Base-by-base conservation (phyloP, 2,113 vertebrate species). In the Lontra canadensis region DNA sequence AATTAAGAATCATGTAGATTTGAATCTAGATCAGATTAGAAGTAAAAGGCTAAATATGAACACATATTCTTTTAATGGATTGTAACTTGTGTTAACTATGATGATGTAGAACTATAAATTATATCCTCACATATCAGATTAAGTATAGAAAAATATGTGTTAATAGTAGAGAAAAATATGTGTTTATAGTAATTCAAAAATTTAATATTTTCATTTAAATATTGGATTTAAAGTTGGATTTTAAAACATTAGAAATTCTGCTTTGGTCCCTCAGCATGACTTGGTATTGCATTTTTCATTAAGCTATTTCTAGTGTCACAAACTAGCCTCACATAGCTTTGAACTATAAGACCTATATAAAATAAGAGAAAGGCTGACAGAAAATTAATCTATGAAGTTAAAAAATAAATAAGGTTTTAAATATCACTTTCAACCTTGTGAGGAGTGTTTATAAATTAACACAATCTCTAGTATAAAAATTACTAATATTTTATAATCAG, bases 401-500 rank as follows among this genome's bases (percentile, higher is more conserved):
- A 83, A 97, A 87, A 87, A 20, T 20, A 87, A 87, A 15, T 20
- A 34, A 90, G 9, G 3, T 61, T 88, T 57, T 67, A 65, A 94
- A 61, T 81, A 17, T 61, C 42, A 87, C 63, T 92, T 9, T 71
- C 44, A 49, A 73, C 6, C 8, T 92, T 91, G 20, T 63, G 15
- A 31, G 21, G 4, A 71, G n/a, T 55, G 17, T 69, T 96, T 88
- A 78, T 90, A 80, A 95, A 96, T 91, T 92, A 90, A 69, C 26
- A 67, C 47, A 84, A 57, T 61, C 42, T 63, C 55, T 86, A 17
- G 21, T 71, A 84, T 61, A 80, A 95, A 88, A 90, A 61, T 84
- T 31, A 26, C 36, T 82, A 74, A 94, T 42, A 90, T 89, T 95
- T 97, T 83, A 96, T 59, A 26, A 95, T 89, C 49, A 92, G 7